These are phyloP conservation scores for Saccopteryx leptura DNA, from an alignment of 2,113 vertebrate species.

Conservation along the genomic window DNA sequence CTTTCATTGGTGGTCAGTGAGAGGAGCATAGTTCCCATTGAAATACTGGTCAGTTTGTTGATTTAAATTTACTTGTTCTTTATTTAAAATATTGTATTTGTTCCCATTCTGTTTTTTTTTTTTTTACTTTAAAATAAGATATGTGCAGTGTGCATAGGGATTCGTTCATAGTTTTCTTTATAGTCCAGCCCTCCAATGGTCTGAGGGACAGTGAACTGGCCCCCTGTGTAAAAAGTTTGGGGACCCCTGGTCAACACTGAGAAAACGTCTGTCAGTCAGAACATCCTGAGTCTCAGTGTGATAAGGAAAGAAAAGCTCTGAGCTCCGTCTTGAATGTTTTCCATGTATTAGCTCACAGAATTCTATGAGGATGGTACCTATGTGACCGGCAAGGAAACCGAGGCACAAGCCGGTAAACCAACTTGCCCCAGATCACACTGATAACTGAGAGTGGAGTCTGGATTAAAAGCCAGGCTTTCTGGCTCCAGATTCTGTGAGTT, in stretches of 20 bases:
- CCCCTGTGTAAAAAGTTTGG: too few species aligned
- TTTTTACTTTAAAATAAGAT: too few species aligned
- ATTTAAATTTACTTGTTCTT: too few species aligned
- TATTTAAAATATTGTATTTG: too few species aligned
- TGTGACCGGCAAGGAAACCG: not conserved
- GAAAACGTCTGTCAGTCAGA: not conserved
- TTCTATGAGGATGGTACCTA: not conserved
- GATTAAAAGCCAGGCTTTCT: not conserved
- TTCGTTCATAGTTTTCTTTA: too few species aligned
- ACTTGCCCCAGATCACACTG: not conserved
- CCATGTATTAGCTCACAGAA: not conserved
- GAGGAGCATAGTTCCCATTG: too few species aligned
- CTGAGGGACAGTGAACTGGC: too few species aligned
- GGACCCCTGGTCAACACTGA: not conserved
- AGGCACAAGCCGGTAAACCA: not conserved
- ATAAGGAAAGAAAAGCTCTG: not conserved
- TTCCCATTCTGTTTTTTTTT: too few species aligned
- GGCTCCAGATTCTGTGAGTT: not conserved
- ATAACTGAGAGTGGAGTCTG: not conserved
- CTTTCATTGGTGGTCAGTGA: too few species aligned
- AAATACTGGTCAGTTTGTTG: too few species aligned
- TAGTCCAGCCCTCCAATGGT: too few species aligned
- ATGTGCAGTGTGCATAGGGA: too few species aligned
- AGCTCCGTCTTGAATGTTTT: not conserved
- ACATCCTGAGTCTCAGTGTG: not conserved